Evolutionary conservation across 1,140 invertebrate genomes (phyloP).

Genomic region (Apocrypta bakeri): DNA sequence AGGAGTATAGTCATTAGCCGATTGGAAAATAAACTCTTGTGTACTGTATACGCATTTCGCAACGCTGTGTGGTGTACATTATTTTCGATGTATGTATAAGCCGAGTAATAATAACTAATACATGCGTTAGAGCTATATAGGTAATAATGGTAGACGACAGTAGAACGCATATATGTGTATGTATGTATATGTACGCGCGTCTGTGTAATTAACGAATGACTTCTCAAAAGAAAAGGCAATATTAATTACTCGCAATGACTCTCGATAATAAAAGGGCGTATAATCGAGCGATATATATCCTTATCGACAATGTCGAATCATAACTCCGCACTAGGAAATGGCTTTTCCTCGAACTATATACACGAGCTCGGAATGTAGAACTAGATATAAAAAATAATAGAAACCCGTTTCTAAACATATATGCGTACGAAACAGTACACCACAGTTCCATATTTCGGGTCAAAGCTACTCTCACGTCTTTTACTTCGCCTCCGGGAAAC

Average conservation of each 20-base stretch:
- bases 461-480: not conserved
- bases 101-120: not conserved
- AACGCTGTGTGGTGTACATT: not conserved
- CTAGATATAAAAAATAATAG: not conserved
- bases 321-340: slow-evolving; percentile 19
- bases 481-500: slow-evolving; percentile 13
- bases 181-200: too few relatives aligned
- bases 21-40: slow-evolving; percentile 10
- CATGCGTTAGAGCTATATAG: not conserved
- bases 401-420: not conserved
- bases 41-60: not conserved
- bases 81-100: not conserved
- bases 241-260: slow-evolving; percentile 62
- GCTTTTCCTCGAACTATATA: not conserved
- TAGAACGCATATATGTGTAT: too few relatives aligned
- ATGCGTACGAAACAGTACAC: not conserved
- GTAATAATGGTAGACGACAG: not conserved
- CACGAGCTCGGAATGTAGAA: not conserved
- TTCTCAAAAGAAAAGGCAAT: slow-evolving; percentile 28
- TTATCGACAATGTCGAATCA: not conserved
- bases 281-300: slow-evolving; percentile 3
- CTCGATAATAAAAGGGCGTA: slow-evolving; percentile 42
- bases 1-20: slow-evolving; percentile 38
- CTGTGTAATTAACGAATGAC: slow-evolving; percentile 41
- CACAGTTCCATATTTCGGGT: not conserved